Conservation (phyloP, 2,888 invertebrate genomes). For the Linnaemya tessellans region DNA sequence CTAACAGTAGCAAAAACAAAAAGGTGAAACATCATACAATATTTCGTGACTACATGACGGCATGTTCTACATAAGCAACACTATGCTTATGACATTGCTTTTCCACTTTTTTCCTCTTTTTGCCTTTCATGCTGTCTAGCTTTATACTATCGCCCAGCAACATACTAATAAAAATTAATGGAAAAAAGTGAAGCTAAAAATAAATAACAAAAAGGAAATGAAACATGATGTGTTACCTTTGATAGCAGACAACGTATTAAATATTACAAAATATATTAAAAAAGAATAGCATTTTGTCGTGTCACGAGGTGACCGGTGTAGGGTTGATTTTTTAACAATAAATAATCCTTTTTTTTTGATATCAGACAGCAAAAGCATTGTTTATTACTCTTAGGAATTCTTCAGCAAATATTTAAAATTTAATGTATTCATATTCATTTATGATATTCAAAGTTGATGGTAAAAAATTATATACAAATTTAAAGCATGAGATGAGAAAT, state of each 20-base stretch:
- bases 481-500: no score
- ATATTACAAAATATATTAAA: conserved; percentile 7
- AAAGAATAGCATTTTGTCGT: conserved; percentile 19
- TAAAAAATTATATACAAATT: neutral
- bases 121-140: conserved; percentile 13
- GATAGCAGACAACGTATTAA: conserved; percentile 9
- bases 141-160: conserved; percentile 9
- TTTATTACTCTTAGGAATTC: neutral
- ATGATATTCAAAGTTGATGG: neutral
- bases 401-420: neutral
- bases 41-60: conserved; percentile 47
- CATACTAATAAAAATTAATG: conserved; percentile 44
- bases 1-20: conserved; percentile 17
- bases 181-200: conserved; percentile 14
- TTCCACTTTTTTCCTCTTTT: conserved; percentile 4
- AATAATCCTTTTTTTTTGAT: neutral
- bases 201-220: neutral
- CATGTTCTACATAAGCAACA: conserved; percentile 40
- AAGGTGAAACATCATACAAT: conserved; percentile 17
- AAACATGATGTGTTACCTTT: conserved; percentile 15
- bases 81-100: conserved; percentile 32
- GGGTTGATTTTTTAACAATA: conserved; percentile 42
- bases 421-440: neutral
- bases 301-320: conserved; percentile 40
- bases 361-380: neutral